These are phyloP conservation scores for Bombus consobrinus DNA, from an alignment of 1,140 invertebrate genomes.

Conservation along the genomic window DNA sequence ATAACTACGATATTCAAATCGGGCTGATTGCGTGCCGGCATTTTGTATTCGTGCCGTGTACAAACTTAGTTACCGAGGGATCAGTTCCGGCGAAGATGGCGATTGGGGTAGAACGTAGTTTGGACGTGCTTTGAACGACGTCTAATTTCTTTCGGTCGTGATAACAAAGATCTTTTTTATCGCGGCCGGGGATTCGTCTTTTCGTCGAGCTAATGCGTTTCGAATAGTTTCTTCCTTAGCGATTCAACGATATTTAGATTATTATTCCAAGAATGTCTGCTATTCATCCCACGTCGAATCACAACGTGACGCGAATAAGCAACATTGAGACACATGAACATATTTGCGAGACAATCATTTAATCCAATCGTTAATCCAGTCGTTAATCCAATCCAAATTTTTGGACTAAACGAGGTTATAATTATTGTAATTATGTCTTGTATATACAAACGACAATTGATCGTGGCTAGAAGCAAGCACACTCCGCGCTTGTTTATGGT, in stretches of 20 bases:
- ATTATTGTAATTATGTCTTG: no score
- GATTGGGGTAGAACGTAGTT: slow-evolving; percentile 17
- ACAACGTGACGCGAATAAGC: neutral
- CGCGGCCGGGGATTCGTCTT: neutral
- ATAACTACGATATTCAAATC: slow-evolving; percentile 48
- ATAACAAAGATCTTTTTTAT: neutral
- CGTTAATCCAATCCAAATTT: neutral
- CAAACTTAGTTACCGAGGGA: slow-evolving; percentile 46
- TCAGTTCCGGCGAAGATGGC: slow-evolving; percentile 38
- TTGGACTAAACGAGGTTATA: neutral
- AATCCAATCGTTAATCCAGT: neutral
- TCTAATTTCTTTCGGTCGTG: slow-evolving; percentile 29
- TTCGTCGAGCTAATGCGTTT: neutral
- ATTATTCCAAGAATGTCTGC: neutral
- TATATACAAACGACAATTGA: no score
- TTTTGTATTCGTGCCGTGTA: slow-evolving; percentile 45
- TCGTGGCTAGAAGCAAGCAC: no score
- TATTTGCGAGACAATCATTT: neutral
- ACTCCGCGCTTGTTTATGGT: no score
- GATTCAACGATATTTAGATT: neutral
- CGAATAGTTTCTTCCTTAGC: neutral
- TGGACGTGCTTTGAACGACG: slow-evolving; percentile 12
- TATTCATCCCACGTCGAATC: neutral
- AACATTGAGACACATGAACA: neutral
- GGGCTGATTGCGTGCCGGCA: slow-evolving; percentile 17